Evolutionary conservation across 2,888 invertebrate genomes (phyloP).

Genomic region (Rhagonycha lutea): DNA sequence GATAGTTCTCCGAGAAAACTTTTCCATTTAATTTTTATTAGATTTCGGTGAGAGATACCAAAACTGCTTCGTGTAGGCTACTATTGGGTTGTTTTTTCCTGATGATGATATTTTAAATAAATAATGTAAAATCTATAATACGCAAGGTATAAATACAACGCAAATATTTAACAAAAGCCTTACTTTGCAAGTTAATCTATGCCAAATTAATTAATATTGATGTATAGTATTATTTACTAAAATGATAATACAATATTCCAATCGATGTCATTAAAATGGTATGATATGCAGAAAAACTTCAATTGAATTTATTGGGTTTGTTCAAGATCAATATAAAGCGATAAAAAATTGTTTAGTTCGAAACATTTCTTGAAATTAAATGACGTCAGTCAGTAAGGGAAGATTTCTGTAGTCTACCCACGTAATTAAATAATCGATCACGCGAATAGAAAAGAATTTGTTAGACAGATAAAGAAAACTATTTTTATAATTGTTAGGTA

Average conservation of each 20-base stretch:
- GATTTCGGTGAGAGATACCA: not conserved
- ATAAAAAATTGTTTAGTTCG: not conserved
- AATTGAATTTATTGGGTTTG: not conserved
- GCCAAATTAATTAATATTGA: not conserved
- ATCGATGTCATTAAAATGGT: not conserved
- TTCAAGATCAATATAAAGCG: not conserved
- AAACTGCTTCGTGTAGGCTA: not conserved
- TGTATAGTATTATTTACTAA: not conserved
- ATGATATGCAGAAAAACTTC: not conserved
- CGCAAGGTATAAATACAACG: not conserved
- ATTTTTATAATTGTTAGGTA: not conserved
- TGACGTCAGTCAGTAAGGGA: slow-evolving; percentile 29
- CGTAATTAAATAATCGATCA: slow-evolving; percentile 43
- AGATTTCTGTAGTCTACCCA: slow-evolving; percentile 38
- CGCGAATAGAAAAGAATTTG: slow-evolving; percentile 36
- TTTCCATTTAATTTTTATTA: not conserved
- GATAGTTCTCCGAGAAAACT: not conserved
- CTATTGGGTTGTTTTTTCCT: not conserved
- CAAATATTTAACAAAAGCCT: not conserved
- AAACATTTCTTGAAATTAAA: slow-evolving; percentile 25
- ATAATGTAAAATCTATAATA: not conserved
- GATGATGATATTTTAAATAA: not conserved
- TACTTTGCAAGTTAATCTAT: not conserved
- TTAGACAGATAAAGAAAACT: slow-evolving; percentile 31
- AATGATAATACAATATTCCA: not conserved